These are phyloP conservation scores for Pegea sp. DNA, from an alignment of 23 tunicate species.

Conservation along the genomic window DNA sequence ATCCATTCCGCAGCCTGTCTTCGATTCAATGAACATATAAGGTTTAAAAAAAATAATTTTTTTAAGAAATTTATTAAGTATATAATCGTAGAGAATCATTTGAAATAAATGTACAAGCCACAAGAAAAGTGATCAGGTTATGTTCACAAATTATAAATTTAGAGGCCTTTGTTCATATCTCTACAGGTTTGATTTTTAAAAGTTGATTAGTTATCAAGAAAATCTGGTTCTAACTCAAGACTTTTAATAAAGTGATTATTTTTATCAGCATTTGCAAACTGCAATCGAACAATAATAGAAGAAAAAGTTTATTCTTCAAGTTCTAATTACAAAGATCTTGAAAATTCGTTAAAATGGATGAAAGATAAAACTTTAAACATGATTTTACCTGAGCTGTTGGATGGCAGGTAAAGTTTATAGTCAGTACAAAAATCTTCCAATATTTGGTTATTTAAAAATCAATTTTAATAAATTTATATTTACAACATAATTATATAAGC, in stretches of 20 bases:
- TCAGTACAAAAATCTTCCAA: no score
- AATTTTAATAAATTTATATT: no score
- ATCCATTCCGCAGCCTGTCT: conserved; percentile 18
- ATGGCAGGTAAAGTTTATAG: no score
- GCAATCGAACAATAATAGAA: neutral
- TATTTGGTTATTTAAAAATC: no score
- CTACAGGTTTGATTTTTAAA: conserved; percentile 8
- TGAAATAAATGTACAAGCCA: conserved; percentile 12
- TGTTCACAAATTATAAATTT: conserved; percentile 1
- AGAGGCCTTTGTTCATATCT: conserved; percentile 12
- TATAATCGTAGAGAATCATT: conserved; percentile 10
- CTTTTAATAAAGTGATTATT: neutral
- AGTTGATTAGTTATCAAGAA: neutral
- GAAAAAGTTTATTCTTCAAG: conserved; percentile 11
- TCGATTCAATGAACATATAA: conserved; percentile 9
- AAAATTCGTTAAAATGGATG: conserved; percentile 15
- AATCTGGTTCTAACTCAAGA: neutral
- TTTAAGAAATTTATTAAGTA: no score
- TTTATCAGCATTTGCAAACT: conserved; percentile 8
- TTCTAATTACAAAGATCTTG: conserved; percentile 12
- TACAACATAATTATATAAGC: no score
- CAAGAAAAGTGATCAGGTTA: conserved; percentile 3
- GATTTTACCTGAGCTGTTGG: conserved; percentile 6
- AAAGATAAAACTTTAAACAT: conserved; percentile 4
- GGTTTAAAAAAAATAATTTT: no score